A percentile compares a stretch with the other conserved stretches of the same genome.
Evolutionary conservation across 2,113 vertebrate genomes (phyloP).

Genomic region (Campylomormyrus tamandua): DNA sequence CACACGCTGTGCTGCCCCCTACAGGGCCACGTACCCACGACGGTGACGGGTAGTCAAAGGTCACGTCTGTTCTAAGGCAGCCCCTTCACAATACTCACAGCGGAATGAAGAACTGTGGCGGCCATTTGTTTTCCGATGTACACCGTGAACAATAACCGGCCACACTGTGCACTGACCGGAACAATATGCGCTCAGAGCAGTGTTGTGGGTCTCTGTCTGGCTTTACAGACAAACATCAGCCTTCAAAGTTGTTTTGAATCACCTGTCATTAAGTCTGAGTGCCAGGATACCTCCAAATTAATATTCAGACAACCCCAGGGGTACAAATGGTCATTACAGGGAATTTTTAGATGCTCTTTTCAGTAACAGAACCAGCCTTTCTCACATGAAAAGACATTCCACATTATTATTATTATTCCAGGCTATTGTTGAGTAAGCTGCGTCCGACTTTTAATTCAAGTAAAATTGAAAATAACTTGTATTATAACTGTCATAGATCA

Average conservation of each 20-base stretch:
- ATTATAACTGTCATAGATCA: too few relatives aligned
- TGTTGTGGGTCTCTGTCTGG: not conserved
- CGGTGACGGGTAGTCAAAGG: slow-evolving; percentile 1
- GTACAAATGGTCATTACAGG: not conserved
- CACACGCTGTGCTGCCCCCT: not conserved
- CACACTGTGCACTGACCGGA: not conserved
- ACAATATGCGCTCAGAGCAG: not conserved
- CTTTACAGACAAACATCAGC: not conserved
- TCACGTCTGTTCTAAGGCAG: not conserved
- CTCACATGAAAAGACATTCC: not conserved
- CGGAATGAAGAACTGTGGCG: not conserved
- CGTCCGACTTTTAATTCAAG: not conserved
- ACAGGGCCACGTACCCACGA: not conserved
- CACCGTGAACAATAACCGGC: not conserved
- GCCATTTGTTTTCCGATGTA: not conserved
- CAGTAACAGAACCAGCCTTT: not conserved
- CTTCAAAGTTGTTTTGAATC: not conserved
- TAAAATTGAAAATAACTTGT: not conserved
- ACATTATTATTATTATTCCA: not conserved
- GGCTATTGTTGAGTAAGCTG: not conserved
- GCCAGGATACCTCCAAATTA: not conserved
- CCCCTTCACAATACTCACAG: not conserved
- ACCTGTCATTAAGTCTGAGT: not conserved
- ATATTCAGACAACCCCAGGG: not conserved
- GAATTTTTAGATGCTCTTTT: not conserved